These are phyloP conservation scores for Callithrix jacchus DNA, from an alignment of 2,113 vertebrate genomes.

Conservation along the genomic window DNA sequence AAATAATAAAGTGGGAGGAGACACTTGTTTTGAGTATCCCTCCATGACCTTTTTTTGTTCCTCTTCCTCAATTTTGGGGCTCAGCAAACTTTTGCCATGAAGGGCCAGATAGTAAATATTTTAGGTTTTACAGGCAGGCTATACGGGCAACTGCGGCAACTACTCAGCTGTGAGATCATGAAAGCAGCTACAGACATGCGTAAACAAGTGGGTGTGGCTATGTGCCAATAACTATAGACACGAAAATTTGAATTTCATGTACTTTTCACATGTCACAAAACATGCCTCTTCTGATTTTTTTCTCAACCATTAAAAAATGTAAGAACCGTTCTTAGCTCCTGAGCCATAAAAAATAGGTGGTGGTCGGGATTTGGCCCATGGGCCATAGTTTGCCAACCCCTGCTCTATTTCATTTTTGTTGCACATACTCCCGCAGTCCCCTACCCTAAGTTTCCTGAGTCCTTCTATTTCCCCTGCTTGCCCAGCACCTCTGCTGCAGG, in stretches of 20 bases:
- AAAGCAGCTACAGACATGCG: not conserved
- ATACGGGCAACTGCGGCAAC: not conserved
- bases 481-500: not conserved
- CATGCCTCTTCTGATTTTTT: slow-evolving; percentile 34
- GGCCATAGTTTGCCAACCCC: not conserved
- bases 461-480: not conserved
- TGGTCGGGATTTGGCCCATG: not conserved
- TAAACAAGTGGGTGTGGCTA: not conserved
- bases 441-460: not conserved
- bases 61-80: not conserved
- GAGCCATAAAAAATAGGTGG: not conserved
- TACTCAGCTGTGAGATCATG: not conserved
- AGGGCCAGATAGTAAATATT: slow-evolving; percentile 14
- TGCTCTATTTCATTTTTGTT: not conserved
- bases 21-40: slow-evolving; percentile 6
- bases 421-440: not conserved
- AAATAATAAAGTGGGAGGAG: not conserved
- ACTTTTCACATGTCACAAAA: slow-evolving; percentile 40
- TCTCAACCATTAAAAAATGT: slow-evolving; percentile 49
- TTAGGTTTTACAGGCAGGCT: not conserved
- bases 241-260: slow-evolving; percentile 51
- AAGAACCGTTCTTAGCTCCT: not conserved
- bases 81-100: slow-evolving; percentile 3
- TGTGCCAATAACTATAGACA: slow-evolving; percentile 23
- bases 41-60: not conserved